Base-by-base conservation (phyloP, 2,888 invertebrate genomes). In the Mechanitis mazaeus region DNA sequence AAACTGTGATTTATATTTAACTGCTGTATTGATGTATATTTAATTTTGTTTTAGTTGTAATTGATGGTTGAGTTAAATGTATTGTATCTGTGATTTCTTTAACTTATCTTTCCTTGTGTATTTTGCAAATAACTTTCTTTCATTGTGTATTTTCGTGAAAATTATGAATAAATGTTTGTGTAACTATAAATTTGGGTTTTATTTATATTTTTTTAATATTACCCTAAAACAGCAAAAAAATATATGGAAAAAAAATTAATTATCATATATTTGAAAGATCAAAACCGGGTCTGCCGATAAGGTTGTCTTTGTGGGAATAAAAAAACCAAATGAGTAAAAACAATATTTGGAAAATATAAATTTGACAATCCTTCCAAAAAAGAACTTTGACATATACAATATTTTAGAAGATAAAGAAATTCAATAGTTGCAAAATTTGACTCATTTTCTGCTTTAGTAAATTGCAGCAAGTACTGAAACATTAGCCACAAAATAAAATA, bases 21-120 rank as follows among this genome's bases (percentile, higher is more conserved):
- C 70, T 73, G 69, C 9, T 75, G 46, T 73, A 75, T 75, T 72
- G 71, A 69, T 71, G 72, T 71, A 72, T 72, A 69, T 69, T 71
- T 71, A 70, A 65, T 66, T 67, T 71, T 70, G 71, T 64, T 69
- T 20, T 69, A 63, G 60, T 65, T 69, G 67, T 68, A 69, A 66
- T 61, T 62, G 57, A 66, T 59, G 63, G 71, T 71, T 69, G 70
- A 72, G 76, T 75, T 73, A 77, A 77, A 79, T 81, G 79, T 87
- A 84, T 84, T 83, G 78, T 80, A 81, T 84, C 88, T 89, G 88
- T 89, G 88, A 89, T 88, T 85, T 79, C 76, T 77, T 69, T 83
- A 82, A 75, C 80, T 79, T 84, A 83, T 81, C 77, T 77, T 83
- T 74, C 75, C 74, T 78, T 74, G 79, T 42, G 42, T 42, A 75